phyloP scores from a whole-genome alignment of 2,113 vertebrate genomes.

The Tachysurus fulvidraco region DNA sequence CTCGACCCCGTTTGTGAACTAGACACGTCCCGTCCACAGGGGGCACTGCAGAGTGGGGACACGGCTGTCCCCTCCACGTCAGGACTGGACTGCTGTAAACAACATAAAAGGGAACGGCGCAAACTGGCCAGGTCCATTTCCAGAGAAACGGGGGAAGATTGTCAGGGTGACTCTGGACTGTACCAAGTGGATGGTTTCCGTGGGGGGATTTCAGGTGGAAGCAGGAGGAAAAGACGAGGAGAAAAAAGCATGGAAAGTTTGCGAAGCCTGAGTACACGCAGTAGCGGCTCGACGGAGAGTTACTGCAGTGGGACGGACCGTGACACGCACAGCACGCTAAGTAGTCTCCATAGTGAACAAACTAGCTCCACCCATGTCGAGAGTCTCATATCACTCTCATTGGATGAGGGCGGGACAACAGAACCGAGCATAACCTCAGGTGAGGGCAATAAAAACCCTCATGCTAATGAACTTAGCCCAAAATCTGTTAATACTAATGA shows the following conservation, averaged over 20 bases:
- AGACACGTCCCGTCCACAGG: conserved; percentile 81
- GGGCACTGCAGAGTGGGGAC: conserved; percentile 75
- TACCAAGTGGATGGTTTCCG: conserved; percentile 65
- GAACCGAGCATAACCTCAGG: conserved; percentile 77
- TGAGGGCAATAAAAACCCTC: conserved; percentile 96
- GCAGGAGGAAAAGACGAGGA: conserved; percentile 78
- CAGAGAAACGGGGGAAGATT: conserved; percentile 68
- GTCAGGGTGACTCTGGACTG: conserved; percentile 68
- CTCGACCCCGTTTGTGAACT: conserved; percentile 94
- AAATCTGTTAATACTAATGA: conserved; percentile 62
- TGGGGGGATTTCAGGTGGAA: conserved; percentile 62
- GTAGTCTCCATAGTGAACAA: conserved; percentile 94
- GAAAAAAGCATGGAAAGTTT: conserved; percentile 91
- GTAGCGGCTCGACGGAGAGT: conserved; percentile 94
- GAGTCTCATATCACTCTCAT: conserved; percentile 86
- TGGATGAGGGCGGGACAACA: conserved; percentile 69
- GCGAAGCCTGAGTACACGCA: conserved; percentile 91
- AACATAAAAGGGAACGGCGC: conserved; percentile 64
- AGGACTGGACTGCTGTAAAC: conserved; percentile 62
- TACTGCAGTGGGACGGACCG: conserved; percentile 95
- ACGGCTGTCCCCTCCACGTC: conserved; percentile 69
- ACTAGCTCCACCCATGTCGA: conserved; percentile 96
- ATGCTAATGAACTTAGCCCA: conserved; percentile 88
- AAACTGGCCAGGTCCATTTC: conserved; percentile 73
- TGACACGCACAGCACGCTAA: conserved; percentile 94